phyloP scores from a whole-genome alignment of 2,797 vertebrate genomes.

The Lithobates pipiens region DNA sequence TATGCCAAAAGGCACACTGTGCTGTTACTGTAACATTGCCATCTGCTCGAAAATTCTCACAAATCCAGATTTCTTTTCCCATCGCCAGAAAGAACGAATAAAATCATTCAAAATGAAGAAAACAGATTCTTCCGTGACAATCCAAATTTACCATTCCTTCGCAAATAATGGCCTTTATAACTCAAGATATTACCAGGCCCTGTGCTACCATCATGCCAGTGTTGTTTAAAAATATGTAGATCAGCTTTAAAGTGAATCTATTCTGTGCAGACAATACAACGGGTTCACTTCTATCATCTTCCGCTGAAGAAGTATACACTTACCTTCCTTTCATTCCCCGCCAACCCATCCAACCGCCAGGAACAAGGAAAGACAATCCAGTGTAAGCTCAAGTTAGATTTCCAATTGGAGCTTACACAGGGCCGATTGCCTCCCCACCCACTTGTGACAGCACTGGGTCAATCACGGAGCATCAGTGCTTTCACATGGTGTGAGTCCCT shows the following conservation, averaged over 20 bases:
- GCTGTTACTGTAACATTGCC: conserved; percentile 59
- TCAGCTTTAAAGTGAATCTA: background rate
- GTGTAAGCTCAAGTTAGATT: too few species aligned
- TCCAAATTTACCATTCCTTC: conserved; percentile 20
- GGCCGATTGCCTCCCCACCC: too few species aligned
- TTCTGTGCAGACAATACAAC: background rate
- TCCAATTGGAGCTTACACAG: too few species aligned
- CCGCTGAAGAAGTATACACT: too few species aligned
- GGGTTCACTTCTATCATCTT: background rate
- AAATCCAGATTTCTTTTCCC: conserved; percentile 54
- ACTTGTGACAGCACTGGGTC: too few species aligned
- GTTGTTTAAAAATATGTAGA: background rate
- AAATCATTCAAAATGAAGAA: conserved; percentile 50
- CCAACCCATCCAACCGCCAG: too few species aligned
- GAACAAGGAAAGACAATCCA: too few species aligned
- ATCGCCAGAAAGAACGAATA: conserved; percentile 47
- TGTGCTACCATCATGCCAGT: background rate
- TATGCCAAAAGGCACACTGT: conserved; percentile 58
- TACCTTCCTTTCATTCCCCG: too few species aligned
- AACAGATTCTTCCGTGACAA: conserved; percentile 50
- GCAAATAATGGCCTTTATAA: background rate
- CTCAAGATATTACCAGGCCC: background rate
- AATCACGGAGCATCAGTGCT: too few species aligned
- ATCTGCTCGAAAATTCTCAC: conserved; percentile 59
- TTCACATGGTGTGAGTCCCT: too few species aligned